Conservation (phyloP, 2,888 invertebrate species). For the Troides helena region DNA sequence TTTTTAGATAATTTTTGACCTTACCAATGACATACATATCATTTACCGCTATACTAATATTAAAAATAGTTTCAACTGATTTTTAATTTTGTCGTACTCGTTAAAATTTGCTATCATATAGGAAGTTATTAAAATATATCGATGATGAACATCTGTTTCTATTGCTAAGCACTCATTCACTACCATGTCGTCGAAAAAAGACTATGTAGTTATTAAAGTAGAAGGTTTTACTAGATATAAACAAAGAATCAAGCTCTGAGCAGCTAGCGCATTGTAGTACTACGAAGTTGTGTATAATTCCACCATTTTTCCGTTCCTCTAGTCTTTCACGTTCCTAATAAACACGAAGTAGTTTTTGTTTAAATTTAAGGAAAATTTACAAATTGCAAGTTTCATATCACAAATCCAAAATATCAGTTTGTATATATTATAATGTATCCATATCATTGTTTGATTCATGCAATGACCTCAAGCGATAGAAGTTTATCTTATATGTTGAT, state of each 20-base stretch:
- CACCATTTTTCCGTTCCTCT: neutral
- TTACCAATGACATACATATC: neutral
- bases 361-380: neutral
- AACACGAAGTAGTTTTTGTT: neutral
- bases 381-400: neutral
- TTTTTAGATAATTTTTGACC: neutral
- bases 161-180: no score
- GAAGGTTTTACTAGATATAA: no score
- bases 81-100: neutral
- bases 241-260: no score
- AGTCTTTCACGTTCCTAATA: neutral
- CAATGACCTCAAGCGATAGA: slow-evolving; percentile 5
- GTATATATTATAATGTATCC: neutral
- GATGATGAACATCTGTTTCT: no score
- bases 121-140: no score
- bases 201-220: no score
- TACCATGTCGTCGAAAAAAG: no score
- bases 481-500: slow-evolving; percentile 3
- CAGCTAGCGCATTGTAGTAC: no score
- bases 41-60: neutral
- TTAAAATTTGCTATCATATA: neutral
- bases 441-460: neutral
- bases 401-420: neutral
- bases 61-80: neutral
- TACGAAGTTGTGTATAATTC: no score